These are phyloP conservation scores for Epinephelus malabaricus DNA, from an alignment of 2,797 vertebrate species.

Conservation along the genomic window DNA sequence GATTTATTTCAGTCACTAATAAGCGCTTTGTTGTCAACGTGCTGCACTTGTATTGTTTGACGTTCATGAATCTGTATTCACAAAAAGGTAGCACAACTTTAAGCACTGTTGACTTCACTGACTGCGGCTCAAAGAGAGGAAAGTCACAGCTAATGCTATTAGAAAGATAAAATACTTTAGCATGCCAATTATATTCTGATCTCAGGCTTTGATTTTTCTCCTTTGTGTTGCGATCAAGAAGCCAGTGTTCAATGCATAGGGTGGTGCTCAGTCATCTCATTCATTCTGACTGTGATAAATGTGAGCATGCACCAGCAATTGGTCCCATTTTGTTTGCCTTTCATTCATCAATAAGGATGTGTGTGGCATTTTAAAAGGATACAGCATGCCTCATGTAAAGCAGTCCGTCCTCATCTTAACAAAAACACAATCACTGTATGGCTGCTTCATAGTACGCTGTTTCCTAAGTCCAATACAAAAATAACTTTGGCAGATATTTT, in stretches of 20 bases:
- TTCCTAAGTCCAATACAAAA: neutral
- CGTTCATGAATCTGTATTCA: neutral
- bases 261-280: constrained; percentile 20
- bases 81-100: neutral
- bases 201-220: neutral
- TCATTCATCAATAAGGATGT: constrained; percentile 9
- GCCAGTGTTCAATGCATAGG: neutral
- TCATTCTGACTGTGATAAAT: constrained; percentile 20
- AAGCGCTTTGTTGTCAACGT: neutral
- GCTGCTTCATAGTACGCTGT: neutral
- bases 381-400: neutral
- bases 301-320: neutral
- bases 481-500: neutral
- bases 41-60: neutral
- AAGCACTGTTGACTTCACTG: neutral
- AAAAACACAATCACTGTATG: neutral
- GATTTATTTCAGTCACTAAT: neutral
- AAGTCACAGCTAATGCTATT: neutral
- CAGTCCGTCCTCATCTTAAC: neutral
- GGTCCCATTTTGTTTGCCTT: constrained; percentile 1
- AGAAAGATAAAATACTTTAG: neutral
- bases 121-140: constrained; percentile 1
- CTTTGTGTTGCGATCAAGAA: neutral
- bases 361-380: neutral
- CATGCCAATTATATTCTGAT: constrained; percentile 1